A percentile compares a stretch with the other conserved stretches of the same genome.
phyloP scores from a whole-genome alignment of 1,140 invertebrate species.

The Zaprionus taronus region DNA sequence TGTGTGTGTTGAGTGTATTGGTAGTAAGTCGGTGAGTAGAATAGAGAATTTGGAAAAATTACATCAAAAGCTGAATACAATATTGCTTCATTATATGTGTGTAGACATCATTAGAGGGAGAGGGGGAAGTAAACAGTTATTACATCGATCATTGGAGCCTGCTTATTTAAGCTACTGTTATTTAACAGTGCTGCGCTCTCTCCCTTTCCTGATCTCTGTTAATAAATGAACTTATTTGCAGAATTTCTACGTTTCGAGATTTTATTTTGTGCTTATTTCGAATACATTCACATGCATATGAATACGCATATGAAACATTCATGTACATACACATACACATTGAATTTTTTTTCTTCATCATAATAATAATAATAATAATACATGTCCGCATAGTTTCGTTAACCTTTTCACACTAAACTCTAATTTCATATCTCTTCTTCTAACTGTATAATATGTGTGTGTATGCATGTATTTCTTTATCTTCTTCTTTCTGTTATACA shows the following conservation, averaged over 20 bases:
- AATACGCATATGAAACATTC: not conserved
- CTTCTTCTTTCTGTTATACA: not conserved
- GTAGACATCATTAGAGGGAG: constrained; percentile 4
- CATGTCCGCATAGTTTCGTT: constrained; percentile 5
- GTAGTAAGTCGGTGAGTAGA: constrained; percentile 14
- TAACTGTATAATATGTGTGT: constrained; percentile 11
- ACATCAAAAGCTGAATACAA: constrained; percentile 16
- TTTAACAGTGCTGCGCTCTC: not conserved
- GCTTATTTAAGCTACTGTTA: constrained; percentile 1
- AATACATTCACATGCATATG: constrained; percentile 19
- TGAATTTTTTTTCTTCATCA: not conserved
- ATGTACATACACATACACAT: constrained; percentile 10
- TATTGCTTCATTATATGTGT: constrained; percentile 14
- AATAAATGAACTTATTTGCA: not conserved
- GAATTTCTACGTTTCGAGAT: constrained; percentile 2
- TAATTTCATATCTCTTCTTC: constrained; percentile 6
- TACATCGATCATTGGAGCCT: not conserved
- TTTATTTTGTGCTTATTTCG: constrained; percentile 10
- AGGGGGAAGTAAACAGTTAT: not conserved
- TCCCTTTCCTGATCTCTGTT: not conserved
- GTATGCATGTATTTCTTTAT: not conserved
- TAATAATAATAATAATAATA: constrained; percentile 9
- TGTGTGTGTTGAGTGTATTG: constrained; percentile 8
- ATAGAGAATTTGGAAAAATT: constrained; percentile 5
- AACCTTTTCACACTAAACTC: constrained; percentile 2